These are phyloP conservation scores for Dinothrombium tinctorium DNA, from an alignment of 1,140 invertebrate genomes.

Conservation along the genomic window DNA sequence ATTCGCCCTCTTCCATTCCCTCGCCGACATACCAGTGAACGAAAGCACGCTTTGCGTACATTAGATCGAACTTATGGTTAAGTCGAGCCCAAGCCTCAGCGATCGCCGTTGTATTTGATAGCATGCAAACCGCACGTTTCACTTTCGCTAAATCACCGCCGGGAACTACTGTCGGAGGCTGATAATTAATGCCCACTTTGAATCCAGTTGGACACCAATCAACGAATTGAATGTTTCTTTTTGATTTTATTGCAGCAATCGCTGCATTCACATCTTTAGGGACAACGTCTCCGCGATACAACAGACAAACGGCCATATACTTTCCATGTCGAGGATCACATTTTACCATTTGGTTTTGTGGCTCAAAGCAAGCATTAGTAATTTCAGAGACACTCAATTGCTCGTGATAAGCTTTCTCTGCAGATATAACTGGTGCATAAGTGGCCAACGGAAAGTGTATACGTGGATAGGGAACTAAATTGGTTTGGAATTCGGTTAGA, in stretches of 20 bases:
- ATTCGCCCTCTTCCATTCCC: slow-evolving; percentile 20
- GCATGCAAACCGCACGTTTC: slow-evolving; percentile 57
- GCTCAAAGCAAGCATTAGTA: slow-evolving; percentile 55
- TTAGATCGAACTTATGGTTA: slow-evolving; percentile 33
- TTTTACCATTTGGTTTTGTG: slow-evolving; percentile 65
- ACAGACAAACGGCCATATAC: slow-evolving; percentile 55
- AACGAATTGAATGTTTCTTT: slow-evolving; percentile 35
- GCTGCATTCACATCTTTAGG: slow-evolving; percentile 57
- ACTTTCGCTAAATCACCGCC: slow-evolving; percentile 61
- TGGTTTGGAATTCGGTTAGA: slow-evolving; percentile 41
- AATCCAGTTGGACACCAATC: slow-evolving; percentile 24
- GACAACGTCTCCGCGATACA: slow-evolving; percentile 48
- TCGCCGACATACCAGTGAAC: slow-evolving; percentile 26
- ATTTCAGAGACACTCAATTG: slow-evolving; percentile 50
- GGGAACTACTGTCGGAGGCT: slow-evolving; percentile 56
- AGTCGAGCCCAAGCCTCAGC: slow-evolving; percentile 40
- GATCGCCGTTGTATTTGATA: slow-evolving; percentile 39
- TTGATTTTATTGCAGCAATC: slow-evolving; percentile 61
- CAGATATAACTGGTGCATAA: slow-evolving; percentile 58
- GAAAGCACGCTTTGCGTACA: slow-evolving; percentile 31
- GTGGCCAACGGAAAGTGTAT: slow-evolving; percentile 42
- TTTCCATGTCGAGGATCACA: slow-evolving; percentile 25
- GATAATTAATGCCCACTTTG: slow-evolving; percentile 37
- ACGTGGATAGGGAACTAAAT: slow-evolving; percentile 37
- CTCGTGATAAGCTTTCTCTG: slow-evolving; percentile 60